These are phyloP conservation scores for Agrotis clavis DNA, from an alignment of 2,888 invertebrate genomes.

Conservation along the genomic window DNA sequence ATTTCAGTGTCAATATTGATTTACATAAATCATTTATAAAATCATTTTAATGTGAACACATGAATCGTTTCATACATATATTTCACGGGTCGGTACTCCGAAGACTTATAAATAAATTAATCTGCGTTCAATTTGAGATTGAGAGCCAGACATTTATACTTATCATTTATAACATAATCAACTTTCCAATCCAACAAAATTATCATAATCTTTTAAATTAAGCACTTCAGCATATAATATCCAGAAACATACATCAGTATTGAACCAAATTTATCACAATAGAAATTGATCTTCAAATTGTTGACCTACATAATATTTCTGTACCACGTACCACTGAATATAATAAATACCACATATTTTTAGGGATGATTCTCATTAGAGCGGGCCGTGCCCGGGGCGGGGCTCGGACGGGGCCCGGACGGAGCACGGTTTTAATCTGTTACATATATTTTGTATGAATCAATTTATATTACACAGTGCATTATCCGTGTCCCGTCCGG, in stretches of 20 bases:
- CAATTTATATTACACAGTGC: too few species aligned
- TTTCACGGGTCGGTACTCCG: conserved; percentile 49
- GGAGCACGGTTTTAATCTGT: too few species aligned
- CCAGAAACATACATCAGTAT: conserved; percentile 62
- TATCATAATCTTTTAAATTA: conserved; percentile 57
- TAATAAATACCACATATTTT: conserved; percentile 4
- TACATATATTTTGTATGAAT: too few species aligned
- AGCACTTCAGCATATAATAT: conserved; percentile 56
- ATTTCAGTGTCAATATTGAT: background rate
- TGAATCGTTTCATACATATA: conserved; percentile 3
- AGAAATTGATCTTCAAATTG: conserved; percentile 15
- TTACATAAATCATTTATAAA: background rate
- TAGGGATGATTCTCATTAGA: too few species aligned
- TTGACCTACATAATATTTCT: conserved; percentile 3
- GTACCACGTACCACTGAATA: background rate
- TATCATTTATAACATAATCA: conserved; percentile 70
- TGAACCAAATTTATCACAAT: conserved; percentile 32
- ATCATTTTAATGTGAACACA: background rate
- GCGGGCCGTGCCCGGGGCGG: too few species aligned
- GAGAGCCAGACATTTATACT: conserved; percentile 80
- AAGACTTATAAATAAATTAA: conserved; percentile 66
- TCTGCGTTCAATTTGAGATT: conserved; percentile 62
- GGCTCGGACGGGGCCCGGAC: too few species aligned
- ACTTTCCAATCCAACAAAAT: conserved; percentile 60
- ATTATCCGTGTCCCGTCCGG: too few species aligned